Conservation (phyloP, 2,797 vertebrate genomes). For the Chiroxiphia lanceolata region DNA sequence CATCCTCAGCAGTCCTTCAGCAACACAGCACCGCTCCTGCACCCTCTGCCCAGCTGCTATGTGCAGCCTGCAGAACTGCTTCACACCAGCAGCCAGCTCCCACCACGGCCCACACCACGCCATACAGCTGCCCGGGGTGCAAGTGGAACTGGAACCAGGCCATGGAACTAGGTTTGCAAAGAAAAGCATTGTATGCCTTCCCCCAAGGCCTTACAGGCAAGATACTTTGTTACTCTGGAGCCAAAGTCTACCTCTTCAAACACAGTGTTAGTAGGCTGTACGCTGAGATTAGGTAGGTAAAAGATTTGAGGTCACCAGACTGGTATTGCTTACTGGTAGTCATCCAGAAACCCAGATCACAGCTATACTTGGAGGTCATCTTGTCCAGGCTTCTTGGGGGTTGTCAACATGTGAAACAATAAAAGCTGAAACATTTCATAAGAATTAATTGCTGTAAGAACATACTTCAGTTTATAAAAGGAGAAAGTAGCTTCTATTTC, state of each 20-base stretch:
- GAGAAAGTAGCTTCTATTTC: not conserved
- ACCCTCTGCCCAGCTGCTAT: not conserved
- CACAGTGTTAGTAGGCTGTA: not conserved
- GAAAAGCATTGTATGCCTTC: not conserved
- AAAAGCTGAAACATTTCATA: not conserved
- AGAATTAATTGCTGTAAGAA: not conserved
- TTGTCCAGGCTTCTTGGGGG: not conserved
- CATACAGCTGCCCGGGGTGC: accelerated
- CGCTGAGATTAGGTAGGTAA: not conserved
- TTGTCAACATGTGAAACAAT: not conserved
- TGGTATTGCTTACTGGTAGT: not conserved
- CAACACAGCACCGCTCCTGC: not conserved
- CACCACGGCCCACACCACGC: accelerated
- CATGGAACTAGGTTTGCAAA: not conserved
- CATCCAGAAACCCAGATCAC: not conserved
- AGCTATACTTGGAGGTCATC: not conserved
- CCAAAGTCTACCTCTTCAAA: not conserved
- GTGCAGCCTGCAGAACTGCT: not conserved
- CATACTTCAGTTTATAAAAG: not conserved
- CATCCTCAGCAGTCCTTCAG: not conserved
- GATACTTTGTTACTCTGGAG: not conserved
- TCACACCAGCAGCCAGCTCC: accelerated
- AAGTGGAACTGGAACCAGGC: not conserved
- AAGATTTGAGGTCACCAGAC: not conserved
- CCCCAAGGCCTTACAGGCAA: not conserved